A percentile compares a stretch with the other conserved stretches of the same genome.
These are phyloP conservation scores for Melanostoma mellinum DNA, from an alignment of 2,888 invertebrate species.

Conservation along the genomic window DNA sequence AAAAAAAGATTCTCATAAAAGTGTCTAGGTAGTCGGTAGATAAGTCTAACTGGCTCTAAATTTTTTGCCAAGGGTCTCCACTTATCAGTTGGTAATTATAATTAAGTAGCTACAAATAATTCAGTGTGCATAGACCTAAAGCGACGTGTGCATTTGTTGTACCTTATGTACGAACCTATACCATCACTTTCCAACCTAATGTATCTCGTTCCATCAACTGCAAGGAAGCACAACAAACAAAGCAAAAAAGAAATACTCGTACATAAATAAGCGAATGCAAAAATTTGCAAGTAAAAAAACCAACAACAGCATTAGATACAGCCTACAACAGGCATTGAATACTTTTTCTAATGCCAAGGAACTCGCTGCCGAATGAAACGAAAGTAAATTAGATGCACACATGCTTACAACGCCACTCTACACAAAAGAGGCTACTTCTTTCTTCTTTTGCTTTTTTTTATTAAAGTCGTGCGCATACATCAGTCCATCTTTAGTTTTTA, in stretches of 20 bases:
- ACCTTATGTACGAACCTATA: constrained; percentile 27
- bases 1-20: too few relatives aligned
- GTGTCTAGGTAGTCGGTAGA: too few relatives aligned
- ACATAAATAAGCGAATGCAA: constrained; percentile 54
- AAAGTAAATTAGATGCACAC: constrained; percentile 73
- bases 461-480: constrained; percentile 24
- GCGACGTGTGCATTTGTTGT: constrained; percentile 38
- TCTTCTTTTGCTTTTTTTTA: constrained; percentile 27
- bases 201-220: constrained; percentile 58
- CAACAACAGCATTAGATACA: constrained; percentile 50
- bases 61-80: too few relatives aligned
- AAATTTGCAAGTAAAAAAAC: constrained; percentile 49
- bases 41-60: too few relatives aligned
- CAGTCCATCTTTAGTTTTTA: background rate
- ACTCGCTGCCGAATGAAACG: constrained; percentile 70
- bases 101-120: background rate
- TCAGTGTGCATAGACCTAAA: constrained; percentile 40
- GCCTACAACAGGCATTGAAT: constrained; percentile 31
- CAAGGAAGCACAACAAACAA: constrained; percentile 41
- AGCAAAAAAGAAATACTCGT: constrained; percentile 11
- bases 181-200: constrained; percentile 53
- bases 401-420: constrained; percentile 36
- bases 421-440: constrained; percentile 36
- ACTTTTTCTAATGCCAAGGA: constrained; percentile 70
- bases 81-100: background rate